Base-by-base conservation (phyloP, 1,140 invertebrate genomes). In the Acyrthosiphon pisum region DNA sequence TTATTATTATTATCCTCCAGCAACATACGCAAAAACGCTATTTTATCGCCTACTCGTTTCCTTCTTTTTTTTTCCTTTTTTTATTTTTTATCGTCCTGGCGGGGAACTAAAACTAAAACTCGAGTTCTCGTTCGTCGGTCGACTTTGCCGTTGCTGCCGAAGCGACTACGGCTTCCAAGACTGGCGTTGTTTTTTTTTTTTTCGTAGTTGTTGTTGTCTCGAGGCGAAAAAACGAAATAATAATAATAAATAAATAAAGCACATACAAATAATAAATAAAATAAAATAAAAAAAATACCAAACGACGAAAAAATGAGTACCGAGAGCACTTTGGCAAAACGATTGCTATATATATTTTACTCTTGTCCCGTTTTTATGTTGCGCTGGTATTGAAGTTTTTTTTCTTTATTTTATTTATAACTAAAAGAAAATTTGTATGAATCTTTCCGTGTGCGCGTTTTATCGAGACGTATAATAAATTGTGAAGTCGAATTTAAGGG, bases 1-100 rank as follows among this genome's bases (percentile, higher is more conserved):
- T 92, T 92, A 48, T 92, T 92, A 48, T 91, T 91, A 35, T 68
- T 48, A 46, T 91, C 90, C 90, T 23, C 68, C n/a, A 83, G 68
- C 68, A 83, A 92, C n/a, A 81, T 50, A 83, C 46, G 76, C 68
- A 81, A 76, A 92, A 83, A 41, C 90, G 44, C 81, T 91, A 76
- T 87, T 91, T 92, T 92, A 48, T 91, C 48, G 41, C 41, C 44
- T 48, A 48, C 4, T 46, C 30, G n/a, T 91, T 89, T 53, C 50
- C 53, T 48, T 88, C 4, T n/a, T 20, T 50, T 50, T 50, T 50
- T 20, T 4, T 20, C 18, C 48, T 48, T 20, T 50, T 48, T 50
- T 50, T 88, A 76, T 91, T 68, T 76, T 37, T 46, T 88, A 88
- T 44, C 20, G 37, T 90, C 53, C 68, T 46, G 56, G 30, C 90